Percentiles rank a stretch among this genome's conserved stretches.
phyloP scores from a whole-genome alignment of 2,888 invertebrate genomes.

The Hoplodrina ambigua region DNA sequence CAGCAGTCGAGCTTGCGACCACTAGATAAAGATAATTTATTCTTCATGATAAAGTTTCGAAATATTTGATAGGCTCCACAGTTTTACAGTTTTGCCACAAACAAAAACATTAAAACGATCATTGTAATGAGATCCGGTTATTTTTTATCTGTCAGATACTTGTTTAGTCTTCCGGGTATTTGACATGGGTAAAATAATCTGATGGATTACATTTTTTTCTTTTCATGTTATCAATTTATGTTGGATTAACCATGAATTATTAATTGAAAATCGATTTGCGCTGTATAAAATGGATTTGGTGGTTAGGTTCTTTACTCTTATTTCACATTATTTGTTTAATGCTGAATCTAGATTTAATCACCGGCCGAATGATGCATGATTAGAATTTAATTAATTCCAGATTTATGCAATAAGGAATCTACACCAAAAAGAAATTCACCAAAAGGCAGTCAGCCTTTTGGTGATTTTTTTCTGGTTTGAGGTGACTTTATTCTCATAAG shows the following conservation, averaged over 20 bases:
- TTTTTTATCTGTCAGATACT: constrained; percentile 58
- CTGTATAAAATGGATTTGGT: neutral
- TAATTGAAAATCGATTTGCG: constrained; percentile 7
- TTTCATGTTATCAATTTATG: constrained; percentile 5
- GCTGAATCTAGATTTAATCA: constrained; percentile 9
- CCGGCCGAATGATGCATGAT: constrained; percentile 1
- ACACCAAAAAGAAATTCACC: neutral
- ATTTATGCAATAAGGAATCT: neutral
- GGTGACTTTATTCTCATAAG: too few relatives aligned
- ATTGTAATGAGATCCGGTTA: constrained; percentile 67
- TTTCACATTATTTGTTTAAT: neutral
- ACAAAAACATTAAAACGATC: constrained; percentile 48
- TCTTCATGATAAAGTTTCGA: constrained; percentile 45
- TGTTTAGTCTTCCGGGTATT: constrained; percentile 65
- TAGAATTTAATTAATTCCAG: constrained; percentile 3
- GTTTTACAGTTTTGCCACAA: constrained; percentile 34
- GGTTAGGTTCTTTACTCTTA: neutral
- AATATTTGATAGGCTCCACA: constrained; percentile 46
- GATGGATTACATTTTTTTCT: constrained; percentile 25
- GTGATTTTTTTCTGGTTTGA: too few relatives aligned
- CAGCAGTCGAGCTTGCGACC: too few relatives aligned
- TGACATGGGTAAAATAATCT: constrained; percentile 37
- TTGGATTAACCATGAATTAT: neutral
- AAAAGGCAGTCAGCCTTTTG: too few relatives aligned
- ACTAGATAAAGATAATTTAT: too few relatives aligned